A percentile compares a stretch with the other conserved stretches of the same genome.
Evolutionary conservation across 2,888 invertebrate genomes (phyloP).

Genomic region (Lampropteryx suffumata): DNA sequence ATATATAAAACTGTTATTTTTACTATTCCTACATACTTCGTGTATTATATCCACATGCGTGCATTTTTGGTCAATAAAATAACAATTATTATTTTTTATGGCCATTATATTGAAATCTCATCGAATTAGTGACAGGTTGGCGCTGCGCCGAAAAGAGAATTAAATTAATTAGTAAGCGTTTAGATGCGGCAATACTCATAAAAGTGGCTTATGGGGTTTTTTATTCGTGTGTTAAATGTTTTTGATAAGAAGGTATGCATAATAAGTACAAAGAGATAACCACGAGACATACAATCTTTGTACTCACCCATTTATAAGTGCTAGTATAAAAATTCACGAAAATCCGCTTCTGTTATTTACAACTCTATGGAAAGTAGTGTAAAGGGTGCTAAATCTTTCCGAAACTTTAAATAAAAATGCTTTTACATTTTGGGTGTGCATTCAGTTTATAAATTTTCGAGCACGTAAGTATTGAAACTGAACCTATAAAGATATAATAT

Average conservation of each 20-base stretch:
- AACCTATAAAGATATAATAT: too few species aligned
- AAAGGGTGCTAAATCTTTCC: too few species aligned
- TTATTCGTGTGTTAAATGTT: conserved; percentile 16
- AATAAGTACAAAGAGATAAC: too few species aligned
- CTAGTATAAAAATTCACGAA: too few species aligned
- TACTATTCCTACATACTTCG: conserved; percentile 21
- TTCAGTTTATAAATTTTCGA: too few species aligned
- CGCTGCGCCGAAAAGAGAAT: conserved; percentile 34
- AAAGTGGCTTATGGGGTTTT: conserved; percentile 19
- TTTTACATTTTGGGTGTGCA: too few species aligned
- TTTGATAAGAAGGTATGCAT: not conserved
- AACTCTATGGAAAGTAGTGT: too few species aligned
- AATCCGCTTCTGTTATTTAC: too few species aligned
- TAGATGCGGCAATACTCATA: conserved; percentile 21
- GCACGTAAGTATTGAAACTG: too few species aligned
- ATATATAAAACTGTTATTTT: not conserved
- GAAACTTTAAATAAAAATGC: too few species aligned
- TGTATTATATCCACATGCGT: conserved; percentile 37
- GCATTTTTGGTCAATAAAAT: conserved; percentile 41
- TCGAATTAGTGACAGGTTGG: conserved; percentile 38
- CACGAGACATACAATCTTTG: not conserved
- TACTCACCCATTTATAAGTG: too few species aligned
- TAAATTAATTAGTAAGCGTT: conserved; percentile 34
- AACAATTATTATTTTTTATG: conserved; percentile 41
- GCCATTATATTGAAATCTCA: conserved; percentile 41